Conservation (phyloP, 2,888 invertebrate species). For the Phrixothrix hirtus region DNA sequence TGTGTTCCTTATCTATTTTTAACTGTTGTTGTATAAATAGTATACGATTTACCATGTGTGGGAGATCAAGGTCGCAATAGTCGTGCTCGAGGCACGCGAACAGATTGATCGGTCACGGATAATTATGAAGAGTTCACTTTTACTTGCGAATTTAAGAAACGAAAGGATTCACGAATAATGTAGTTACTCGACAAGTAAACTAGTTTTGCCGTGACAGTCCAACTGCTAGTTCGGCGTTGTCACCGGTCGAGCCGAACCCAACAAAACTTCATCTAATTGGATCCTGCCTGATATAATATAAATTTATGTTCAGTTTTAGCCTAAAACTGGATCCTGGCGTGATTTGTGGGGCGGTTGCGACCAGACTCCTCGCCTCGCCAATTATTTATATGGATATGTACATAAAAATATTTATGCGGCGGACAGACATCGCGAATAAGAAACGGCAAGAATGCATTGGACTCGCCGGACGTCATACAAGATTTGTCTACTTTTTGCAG, state of each 20-base stretch:
- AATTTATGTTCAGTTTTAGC: slow-evolving; percentile 54
- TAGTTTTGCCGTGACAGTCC: slow-evolving; percentile 37
- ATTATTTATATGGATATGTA: slow-evolving; percentile 41
- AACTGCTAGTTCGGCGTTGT: slow-evolving; percentile 40
- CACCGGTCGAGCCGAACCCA: slow-evolving; percentile 46
- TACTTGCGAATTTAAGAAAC: too few relatives aligned
- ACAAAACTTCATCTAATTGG: slow-evolving; percentile 54
- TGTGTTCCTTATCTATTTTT: slow-evolving; percentile 43
- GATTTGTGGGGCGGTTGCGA: slow-evolving; percentile 48
- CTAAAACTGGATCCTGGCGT: slow-evolving; percentile 50
- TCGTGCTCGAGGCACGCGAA: not conserved
- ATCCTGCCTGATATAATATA: slow-evolving; percentile 54
- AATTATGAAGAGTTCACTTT: too few relatives aligned
- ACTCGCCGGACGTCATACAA: slow-evolving; percentile 9
- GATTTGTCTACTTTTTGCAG: slow-evolving; percentile 20
- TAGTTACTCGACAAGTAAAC: slow-evolving; percentile 33
- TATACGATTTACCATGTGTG: slow-evolving; percentile 32
- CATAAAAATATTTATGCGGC: slow-evolving; percentile 37
- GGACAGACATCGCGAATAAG: slow-evolving; percentile 9
- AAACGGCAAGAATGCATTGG: slow-evolving; percentile 8
- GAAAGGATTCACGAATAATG: slow-evolving; percentile 22
- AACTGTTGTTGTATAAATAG: slow-evolving; percentile 47
- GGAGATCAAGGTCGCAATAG: slow-evolving; percentile 16
- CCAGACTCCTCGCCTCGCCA: slow-evolving; percentile 35
- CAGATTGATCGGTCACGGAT: too few relatives aligned